Percentiles rank a stretch among this genome's conserved stretches.
phyloP scores from a whole-genome alignment of 2,888 invertebrate genomes.

The Lithodes maja region DNA sequence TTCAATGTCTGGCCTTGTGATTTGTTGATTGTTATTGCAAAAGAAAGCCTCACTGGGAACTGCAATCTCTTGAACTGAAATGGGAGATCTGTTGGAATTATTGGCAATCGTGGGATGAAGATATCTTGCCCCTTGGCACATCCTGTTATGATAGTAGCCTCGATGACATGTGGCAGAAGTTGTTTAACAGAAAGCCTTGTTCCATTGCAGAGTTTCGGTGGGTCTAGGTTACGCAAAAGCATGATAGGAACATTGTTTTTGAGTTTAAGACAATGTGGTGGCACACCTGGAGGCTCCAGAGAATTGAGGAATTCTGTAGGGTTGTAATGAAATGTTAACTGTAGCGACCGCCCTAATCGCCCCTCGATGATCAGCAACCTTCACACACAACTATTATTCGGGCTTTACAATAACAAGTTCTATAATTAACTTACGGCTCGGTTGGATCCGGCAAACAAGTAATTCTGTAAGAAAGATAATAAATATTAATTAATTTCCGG shows the following conservation, averaged over 20 bases:
- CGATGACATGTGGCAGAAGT: not conserved
- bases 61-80: not conserved
- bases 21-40: too few species aligned
- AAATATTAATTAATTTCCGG: too few species aligned
- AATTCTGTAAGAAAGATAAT: too few species aligned
- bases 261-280: not conserved
- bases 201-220: constrained; percentile 6
- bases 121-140: not conserved
- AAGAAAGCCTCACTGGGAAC: too few species aligned
- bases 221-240: constrained; percentile 15
- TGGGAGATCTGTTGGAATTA: not conserved
- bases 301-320: not conserved
- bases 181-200: not conserved
- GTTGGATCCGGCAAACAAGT: too few species aligned
- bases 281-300: not conserved
- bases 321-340: too few species aligned
- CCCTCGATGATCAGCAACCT: too few species aligned
- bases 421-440: too few species aligned
- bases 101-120: not conserved
- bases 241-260: not conserved
- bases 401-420: too few species aligned
- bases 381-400: too few species aligned
- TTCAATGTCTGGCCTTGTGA: too few species aligned
- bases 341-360: too few species aligned
- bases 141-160: not conserved